Base-by-base conservation (phyloP, 2,797 vertebrate species). In the Leptatherina wallacei region DNA sequence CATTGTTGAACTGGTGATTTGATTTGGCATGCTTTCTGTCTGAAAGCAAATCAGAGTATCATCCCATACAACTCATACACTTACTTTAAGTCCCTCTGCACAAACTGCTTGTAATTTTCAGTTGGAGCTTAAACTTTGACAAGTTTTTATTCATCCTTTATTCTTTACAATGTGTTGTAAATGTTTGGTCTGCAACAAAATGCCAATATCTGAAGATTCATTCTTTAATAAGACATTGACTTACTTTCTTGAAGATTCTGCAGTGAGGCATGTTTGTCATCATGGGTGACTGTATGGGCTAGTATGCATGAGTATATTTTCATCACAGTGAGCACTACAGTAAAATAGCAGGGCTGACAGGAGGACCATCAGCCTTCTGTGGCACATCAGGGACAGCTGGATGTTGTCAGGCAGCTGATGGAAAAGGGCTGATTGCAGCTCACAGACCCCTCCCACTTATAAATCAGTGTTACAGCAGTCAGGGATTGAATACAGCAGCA, bases 361-460 rank as follows among this genome's bases (percentile, higher is more conserved):
- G 82, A 80, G 61, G 61, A 77, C 77, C 85, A 29, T 73, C 42
- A 64, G 78, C 75, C 80, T 70, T 80, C 56, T 60, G 87, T 85
- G 81, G 78, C 77, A 90, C 90, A 89, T 89, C 82, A 70, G 88
- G 84, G 89, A 92, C 91, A 93, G 90, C 93, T 93, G 91, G 85
- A 87, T 90, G 89, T 88, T 92, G 92, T 93, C 92, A 92, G 82
- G 85, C 80, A 74, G 78, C 83, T 92, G 93, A 94, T 92, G 90
- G 90, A 87, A 91, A 92, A 70, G 69, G 85, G 73, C 81, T 87
- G 91, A 92, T 88, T 89, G 91, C 89, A 77, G 87, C 88, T 86
- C 76, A 33, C 24, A 20, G 65, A 82, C 80, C 79, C 87, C 88
- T 85, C 86, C 88, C 73, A 78, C 83, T 77, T 80, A 89, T 92